A percentile compares a stretch with the other conserved stretches of the same genome.
These are phyloP conservation scores for Cheiracanthium punctorium DNA, from an alignment of 2,888 invertebrate genomes.

Conservation along the genomic window DNA sequence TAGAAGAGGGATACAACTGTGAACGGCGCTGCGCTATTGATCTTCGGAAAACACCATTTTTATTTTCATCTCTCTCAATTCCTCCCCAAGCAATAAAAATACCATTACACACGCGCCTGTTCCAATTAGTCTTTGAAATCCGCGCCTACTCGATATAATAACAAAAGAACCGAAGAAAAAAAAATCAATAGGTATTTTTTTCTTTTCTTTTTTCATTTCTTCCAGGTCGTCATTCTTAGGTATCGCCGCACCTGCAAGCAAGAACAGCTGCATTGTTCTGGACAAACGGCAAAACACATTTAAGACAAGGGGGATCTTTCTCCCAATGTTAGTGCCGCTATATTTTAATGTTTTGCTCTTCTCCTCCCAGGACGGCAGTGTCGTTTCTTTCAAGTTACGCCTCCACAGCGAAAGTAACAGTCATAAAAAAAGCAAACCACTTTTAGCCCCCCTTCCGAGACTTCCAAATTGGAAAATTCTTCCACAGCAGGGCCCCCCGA, in stretches of 20 bases:
- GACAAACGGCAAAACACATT: not conserved
- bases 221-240: not conserved
- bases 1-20: no score
- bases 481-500: slow-evolving; percentile 37
- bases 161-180: not conserved
- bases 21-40: no score
- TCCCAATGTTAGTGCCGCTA: not conserved
- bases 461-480: slow-evolving; percentile 60
- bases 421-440: slow-evolving; percentile 18
- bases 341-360: not conserved
- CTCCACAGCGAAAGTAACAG: slow-evolving; percentile 15
- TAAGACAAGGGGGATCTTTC: not conserved
- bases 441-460: slow-evolving; percentile 54
- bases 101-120: not conserved
- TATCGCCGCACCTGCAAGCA: not conserved
- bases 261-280: not conserved
- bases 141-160: not conserved
- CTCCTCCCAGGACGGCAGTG: not conserved
- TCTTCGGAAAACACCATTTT: not conserved
- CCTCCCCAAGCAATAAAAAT: not conserved
- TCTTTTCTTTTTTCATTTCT: not conserved
- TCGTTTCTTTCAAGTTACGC: slow-evolving; percentile 37
- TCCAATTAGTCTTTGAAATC: not conserved
- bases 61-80: not conserved
- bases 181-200: not conserved